Conservation (phyloP, 2,888 invertebrate species). For the Andrena camellia region DNA sequence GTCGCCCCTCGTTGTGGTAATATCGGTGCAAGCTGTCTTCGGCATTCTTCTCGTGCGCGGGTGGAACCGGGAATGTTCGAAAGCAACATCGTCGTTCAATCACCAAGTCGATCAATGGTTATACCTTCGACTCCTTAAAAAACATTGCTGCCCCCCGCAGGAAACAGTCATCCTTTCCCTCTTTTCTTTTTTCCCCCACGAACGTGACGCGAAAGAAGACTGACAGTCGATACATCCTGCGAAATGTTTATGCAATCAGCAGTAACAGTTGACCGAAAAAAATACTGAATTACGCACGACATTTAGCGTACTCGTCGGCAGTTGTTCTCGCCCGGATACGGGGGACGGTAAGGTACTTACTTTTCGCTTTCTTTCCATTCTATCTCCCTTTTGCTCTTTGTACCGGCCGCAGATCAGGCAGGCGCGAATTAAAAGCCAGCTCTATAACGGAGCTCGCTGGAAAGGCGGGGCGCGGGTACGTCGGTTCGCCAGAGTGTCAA, state of each 20-base stretch:
- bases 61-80: background rate
- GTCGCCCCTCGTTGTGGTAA: slow-evolving; percentile 30
- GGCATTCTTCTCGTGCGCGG: slow-evolving; percentile 33
- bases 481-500: background rate
- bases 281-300: slow-evolving; percentile 40
- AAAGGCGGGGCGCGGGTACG: slow-evolving; percentile 6
- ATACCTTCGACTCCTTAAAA: background rate
- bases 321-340: background rate
- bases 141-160: background rate
- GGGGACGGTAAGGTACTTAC: background rate
- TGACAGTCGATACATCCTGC: background rate
- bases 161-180: background rate
- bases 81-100: slow-evolving; percentile 19
- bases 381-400: background rate
- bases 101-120: background rate
- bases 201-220: background rate
- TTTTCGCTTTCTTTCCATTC: background rate
- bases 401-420: background rate
- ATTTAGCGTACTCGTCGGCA: slow-evolving; percentile 14
- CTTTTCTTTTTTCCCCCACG: background rate
- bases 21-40: slow-evolving; percentile 34
- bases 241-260: slow-evolving; percentile 18
- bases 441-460: slow-evolving; percentile 24
- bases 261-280: slow-evolving; percentile 23
- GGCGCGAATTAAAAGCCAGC: slow-evolving; percentile 38